Evolutionary conservation across 1,140 invertebrate genomes (phyloP).

Genomic region (Habropoda laboriosa): DNA sequence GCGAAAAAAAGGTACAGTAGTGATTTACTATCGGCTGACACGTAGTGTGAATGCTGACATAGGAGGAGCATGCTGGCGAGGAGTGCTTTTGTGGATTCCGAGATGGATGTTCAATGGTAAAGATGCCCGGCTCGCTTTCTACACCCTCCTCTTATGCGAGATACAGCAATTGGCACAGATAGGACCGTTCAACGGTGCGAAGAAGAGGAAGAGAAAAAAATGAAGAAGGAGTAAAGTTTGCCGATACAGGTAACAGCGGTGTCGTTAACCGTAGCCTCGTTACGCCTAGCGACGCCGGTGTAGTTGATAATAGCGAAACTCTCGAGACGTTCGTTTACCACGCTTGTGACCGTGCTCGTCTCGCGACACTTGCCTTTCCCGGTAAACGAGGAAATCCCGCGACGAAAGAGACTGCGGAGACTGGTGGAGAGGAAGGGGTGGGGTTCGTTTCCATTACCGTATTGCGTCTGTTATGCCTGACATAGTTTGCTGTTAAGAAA

Average conservation of each 20-base stretch:
- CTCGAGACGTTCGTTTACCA: not conserved
- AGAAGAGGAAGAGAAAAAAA: not conserved
- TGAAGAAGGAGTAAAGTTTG: rapidly evolving
- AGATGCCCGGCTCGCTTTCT: not conserved
- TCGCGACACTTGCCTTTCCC: not conserved
- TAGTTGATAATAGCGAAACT: not conserved
- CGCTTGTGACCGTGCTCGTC: not conserved
- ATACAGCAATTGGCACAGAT: not conserved
- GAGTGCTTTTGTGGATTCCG: conserved; percentile 60
- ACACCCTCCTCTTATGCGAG: not conserved
- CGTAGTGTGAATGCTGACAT: conserved; percentile 75
- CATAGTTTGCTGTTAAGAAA: conserved; percentile 37
- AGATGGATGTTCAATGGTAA: not conserved
- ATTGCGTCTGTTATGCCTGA: conserved; percentile 42
- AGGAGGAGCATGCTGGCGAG: conserved; percentile 71
- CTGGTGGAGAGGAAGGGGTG: not conserved
- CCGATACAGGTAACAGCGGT: not conserved
- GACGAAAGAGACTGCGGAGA: too few species aligned
- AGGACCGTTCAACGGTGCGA: too few species aligned
- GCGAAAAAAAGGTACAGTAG: conserved; percentile 76
- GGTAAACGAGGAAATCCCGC: too few species aligned
- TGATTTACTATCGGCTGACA: conserved; percentile 75
- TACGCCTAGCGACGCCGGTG: not conserved
- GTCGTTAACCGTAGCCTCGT: not conserved
- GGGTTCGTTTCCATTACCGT: conserved; percentile 37